phyloP scores from a whole-genome alignment of 37 sponge, comb jelly and placozoan species.

The Cliona cf. orientalis region DNA sequence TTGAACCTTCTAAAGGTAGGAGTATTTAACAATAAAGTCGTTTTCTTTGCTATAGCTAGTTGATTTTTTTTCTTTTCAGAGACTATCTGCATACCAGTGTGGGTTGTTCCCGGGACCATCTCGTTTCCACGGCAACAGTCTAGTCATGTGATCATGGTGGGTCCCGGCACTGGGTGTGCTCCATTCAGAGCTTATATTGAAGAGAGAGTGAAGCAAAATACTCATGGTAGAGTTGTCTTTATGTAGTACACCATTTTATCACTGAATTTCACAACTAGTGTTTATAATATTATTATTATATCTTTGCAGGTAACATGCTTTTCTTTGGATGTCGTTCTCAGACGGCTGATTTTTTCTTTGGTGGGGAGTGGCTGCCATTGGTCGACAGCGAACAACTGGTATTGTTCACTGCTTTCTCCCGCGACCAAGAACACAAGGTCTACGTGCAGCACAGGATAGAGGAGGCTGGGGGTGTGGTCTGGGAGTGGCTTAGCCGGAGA shows the following conservation, averaged over 20 bases:
- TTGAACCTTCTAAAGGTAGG: constrained; percentile 61
- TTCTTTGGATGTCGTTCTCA: constrained; percentile 96
- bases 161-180: constrained; percentile 98
- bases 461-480: constrained; percentile 72
- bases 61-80: constrained; percentile 20
- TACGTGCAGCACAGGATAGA: constrained; percentile 94
- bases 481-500: constrained; percentile 60
- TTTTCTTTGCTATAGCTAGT: not conserved
- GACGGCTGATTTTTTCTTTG: constrained; percentile 85
- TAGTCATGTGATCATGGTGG: constrained; percentile 84
- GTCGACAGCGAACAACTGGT: constrained; percentile 29
- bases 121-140: constrained; percentile 49
- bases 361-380: constrained; percentile 76
- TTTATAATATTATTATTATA: not conserved
- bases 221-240: constrained; percentile 17
- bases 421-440: constrained; percentile 90
- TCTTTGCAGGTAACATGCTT: constrained; percentile 67
- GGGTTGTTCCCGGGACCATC: constrained; percentile 82
- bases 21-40: not conserved
- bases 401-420: constrained; percentile 91
- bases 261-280: not conserved
- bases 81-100: constrained; percentile 66
- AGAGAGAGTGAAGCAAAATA: constrained; percentile 49
- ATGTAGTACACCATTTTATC: too few relatives aligned
- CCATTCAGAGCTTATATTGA: constrained; percentile 94